A percentile compares a stretch with the other conserved stretches of the same genome.
Evolutionary conservation across 2,113 vertebrate genomes (phyloP).

Genomic region (Gavia stellata): DNA sequence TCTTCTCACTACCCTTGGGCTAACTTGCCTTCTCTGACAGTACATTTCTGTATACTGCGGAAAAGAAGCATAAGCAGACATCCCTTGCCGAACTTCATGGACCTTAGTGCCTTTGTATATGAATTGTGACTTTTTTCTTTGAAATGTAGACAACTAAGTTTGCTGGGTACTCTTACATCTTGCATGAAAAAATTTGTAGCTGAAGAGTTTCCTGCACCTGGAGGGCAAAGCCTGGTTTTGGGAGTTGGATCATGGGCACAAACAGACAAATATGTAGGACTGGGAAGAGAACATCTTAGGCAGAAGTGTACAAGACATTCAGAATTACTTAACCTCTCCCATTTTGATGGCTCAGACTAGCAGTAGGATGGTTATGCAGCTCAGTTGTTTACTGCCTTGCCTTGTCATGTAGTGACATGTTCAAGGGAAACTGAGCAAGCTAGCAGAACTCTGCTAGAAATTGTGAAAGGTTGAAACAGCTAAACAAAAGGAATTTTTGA

Average conservation of each 20-base stretch:
- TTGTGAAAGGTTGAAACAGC: not conserved
- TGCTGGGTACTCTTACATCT: not conserved
- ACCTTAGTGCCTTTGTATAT: not conserved
- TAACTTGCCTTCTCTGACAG: not conserved
- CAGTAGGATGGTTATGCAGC: not conserved
- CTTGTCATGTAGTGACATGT: not conserved
- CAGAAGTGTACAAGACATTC: not conserved
- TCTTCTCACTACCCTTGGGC: not conserved
- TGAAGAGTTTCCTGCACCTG: not conserved
- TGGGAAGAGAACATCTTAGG: not conserved
- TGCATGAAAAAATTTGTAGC: not conserved
- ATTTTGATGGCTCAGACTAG: not conserved
- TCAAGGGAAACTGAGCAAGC: not conserved
- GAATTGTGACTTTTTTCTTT: not conserved
- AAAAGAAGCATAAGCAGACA: not conserved
- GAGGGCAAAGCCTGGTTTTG: not conserved
- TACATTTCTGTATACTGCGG: not conserved
- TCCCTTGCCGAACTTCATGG: not conserved
- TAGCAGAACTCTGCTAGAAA: not conserved
- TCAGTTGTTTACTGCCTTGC: not conserved
- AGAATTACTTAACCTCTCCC: not conserved
- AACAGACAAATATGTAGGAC: not conserved
- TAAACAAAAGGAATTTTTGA: not conserved
- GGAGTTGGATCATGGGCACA: not conserved
- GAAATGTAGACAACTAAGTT: not conserved